Conservation (phyloP, 2,888 invertebrate species). For the Plagodis dolabraria region DNA sequence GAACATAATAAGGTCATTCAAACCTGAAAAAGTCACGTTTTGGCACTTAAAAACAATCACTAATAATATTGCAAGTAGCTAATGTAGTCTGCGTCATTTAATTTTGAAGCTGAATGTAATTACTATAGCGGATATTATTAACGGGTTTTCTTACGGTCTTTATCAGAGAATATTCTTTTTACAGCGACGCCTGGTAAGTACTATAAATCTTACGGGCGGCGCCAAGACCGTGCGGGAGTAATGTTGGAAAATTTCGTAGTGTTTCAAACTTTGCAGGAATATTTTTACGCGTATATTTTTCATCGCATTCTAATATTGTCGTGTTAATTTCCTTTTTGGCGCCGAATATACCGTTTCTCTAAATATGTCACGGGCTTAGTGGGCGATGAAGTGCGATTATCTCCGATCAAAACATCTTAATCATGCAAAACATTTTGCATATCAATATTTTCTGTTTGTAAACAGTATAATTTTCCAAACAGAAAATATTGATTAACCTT, state of each 20-base stretch:
- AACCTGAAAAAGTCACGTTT: conserved; percentile 1
- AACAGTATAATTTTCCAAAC: too few species aligned
- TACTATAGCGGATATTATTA: conserved; percentile 36
- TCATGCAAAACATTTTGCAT: too few species aligned
- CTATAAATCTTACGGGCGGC: conserved; percentile 52
- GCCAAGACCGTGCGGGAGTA: conserved; percentile 37
- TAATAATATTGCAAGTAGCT: conserved; percentile 13
- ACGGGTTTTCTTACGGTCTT: conserved; percentile 27
- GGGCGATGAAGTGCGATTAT: conserved; percentile 6
- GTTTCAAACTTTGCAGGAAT: conserved; percentile 37
- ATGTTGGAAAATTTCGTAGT: conserved; percentile 34
- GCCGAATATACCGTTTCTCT: conserved; percentile 33
- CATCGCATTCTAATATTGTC: conserved; percentile 14
- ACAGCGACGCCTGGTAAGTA: conserved; percentile 40
- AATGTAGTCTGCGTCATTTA: conserved; percentile 6
- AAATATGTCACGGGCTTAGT: conserved; percentile 19
- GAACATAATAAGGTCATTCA: too few species aligned
- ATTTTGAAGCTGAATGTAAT: conserved; percentile 30
- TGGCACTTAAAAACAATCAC: neutral
- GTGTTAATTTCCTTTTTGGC: conserved; percentile 31
- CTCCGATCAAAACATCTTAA: neutral
- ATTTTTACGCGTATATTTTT: conserved; percentile 35
- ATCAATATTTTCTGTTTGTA: too few species aligned
- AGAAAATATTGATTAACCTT: too few species aligned
- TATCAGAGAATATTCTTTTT: conserved; percentile 37